These are phyloP conservation scores for Scylla paramamosain DNA, from an alignment of 1,140 invertebrate genomes.

Conservation along the genomic window DNA sequence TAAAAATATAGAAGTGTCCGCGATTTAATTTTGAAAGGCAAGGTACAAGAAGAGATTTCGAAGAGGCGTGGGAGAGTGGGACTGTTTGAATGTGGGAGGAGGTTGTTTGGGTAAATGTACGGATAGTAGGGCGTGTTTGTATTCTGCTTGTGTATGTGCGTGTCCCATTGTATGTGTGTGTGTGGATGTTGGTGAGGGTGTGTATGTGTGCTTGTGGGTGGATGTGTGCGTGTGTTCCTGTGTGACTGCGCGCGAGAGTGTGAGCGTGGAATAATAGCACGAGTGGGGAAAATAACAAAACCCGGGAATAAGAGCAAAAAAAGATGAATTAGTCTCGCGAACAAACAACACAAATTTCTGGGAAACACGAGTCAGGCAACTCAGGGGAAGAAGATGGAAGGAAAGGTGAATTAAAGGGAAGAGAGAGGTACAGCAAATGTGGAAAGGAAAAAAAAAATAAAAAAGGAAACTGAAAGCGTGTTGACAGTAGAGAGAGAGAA, in stretches of 20 bases:
- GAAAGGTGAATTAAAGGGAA: neutral
- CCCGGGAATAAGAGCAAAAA: neutral
- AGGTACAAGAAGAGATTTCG: neutral
- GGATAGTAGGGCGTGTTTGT: neutral
- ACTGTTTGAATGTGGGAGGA: neutral
- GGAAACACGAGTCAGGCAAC: neutral
- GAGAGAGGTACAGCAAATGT: neutral
- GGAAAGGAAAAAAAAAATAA: too few species aligned
- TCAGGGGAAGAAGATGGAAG: neutral
- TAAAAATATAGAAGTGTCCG: too few species aligned
- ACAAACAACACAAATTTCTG: neutral
- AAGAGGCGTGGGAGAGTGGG: neutral
- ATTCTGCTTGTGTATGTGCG: neutral
- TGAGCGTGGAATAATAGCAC: too few species aligned
- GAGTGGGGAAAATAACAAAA: too few species aligned
- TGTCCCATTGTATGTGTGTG: neutral
- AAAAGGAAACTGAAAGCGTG: too few species aligned
- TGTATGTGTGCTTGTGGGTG: too few species aligned
- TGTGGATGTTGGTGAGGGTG: too few species aligned
- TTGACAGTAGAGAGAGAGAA: neutral
- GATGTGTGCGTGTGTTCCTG: too few species aligned
- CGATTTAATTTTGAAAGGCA: too few species aligned
- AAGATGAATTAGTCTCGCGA: neutral
- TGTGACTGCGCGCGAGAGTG: too few species aligned
- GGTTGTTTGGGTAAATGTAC: neutral